Conservation (phyloP, 1,140 invertebrate species). For the Hestina assimilis region DNA sequence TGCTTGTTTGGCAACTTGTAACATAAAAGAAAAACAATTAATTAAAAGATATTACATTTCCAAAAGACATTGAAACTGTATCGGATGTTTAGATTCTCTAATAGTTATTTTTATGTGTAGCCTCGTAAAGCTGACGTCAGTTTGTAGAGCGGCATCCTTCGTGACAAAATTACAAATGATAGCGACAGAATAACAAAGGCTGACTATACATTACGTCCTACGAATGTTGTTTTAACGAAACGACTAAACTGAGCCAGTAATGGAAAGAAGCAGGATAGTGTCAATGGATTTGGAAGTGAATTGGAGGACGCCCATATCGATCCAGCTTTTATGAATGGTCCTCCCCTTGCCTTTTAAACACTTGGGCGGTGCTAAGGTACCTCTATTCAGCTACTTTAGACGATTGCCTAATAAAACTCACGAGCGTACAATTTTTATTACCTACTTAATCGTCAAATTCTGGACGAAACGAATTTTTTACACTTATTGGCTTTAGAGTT, state of each 20-base stretch:
- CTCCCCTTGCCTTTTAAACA: conserved; percentile 22
- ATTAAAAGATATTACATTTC: too few relatives aligned
- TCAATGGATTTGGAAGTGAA: conserved; percentile 29
- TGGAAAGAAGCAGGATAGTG: conserved; percentile 25
- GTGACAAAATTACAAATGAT: conserved; percentile 12
- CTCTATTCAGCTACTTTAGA: conserved; percentile 27
- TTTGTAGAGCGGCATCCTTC: neutral
- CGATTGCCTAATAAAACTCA: conserved; percentile 24
- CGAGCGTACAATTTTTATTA: conserved; percentile 17
- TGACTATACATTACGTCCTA: conserved; percentile 33
- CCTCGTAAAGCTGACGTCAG: conserved; percentile 16
- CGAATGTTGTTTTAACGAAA: conserved; percentile 2
- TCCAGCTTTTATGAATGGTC: conserved; percentile 66
- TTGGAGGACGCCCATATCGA: conserved; percentile 56
- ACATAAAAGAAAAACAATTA: too few relatives aligned
- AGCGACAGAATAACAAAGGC: neutral
- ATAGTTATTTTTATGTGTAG: conserved; percentile 25
- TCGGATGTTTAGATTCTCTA: too few relatives aligned
- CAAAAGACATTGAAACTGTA: too few relatives aligned
- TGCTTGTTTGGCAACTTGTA: too few relatives aligned
- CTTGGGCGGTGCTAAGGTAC: conserved; percentile 12
- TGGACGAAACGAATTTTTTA: neutral
- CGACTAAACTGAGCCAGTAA: conserved; percentile 29
- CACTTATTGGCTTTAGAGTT: neutral
- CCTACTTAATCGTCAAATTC: conserved; percentile 12